These are phyloP conservation scores for Coccyzus lansbergi DNA, from an alignment of 2,797 vertebrate species.

Conservation along the genomic window DNA sequence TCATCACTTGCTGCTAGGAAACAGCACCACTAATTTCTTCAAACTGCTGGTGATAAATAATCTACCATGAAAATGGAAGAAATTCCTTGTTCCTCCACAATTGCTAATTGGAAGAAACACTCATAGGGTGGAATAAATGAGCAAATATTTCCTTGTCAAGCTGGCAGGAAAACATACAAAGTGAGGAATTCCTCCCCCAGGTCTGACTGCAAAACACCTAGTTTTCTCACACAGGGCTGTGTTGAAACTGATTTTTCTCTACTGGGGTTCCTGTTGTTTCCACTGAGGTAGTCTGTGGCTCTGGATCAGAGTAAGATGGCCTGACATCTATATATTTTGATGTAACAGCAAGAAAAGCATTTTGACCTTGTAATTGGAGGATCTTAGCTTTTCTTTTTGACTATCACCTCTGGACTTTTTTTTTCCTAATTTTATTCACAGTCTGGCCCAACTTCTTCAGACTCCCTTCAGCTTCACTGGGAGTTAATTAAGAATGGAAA, in stretches of 20 bases:
- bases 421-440: not conserved
- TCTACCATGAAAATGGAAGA: not conserved
- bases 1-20: conserved; percentile 21
- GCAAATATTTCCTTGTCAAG: not conserved
- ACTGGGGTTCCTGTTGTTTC: not conserved
- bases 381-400: not conserved
- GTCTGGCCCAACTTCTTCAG: not conserved
- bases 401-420: not conserved
- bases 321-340: not conserved
- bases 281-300: not conserved
- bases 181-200: not conserved
- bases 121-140: not conserved
- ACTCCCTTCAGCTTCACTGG: not conserved
- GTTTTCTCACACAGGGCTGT: not conserved
- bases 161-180: not conserved
- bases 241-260: not conserved
- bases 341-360: not conserved
- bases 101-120: not conserved
- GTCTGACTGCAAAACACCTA: not conserved
- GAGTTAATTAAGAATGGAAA: conserved; percentile 5
- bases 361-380: not conserved
- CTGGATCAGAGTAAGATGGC: not conserved
- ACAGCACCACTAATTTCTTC: not conserved
- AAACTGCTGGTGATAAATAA: not conserved
- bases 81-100: not conserved